Evolutionary conservation across 2,797 vertebrate genomes (phyloP), one percentile per base, ranked within the genome.

Genomic region (Myotis findleyi): DNA sequence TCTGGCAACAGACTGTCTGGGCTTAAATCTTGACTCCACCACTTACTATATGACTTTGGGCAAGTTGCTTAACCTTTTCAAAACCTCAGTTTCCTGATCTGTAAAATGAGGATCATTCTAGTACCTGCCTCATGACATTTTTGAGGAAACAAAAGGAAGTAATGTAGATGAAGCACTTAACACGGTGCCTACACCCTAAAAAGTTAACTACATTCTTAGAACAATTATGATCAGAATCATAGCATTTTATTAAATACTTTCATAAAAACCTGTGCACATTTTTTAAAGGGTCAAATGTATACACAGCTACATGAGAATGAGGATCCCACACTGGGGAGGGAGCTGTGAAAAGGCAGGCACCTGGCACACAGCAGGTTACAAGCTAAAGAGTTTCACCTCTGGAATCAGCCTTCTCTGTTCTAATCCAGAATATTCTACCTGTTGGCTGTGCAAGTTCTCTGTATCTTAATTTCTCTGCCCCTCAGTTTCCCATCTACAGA

Each of bases 61-160:
- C 71, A 83, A 73, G 59, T 71, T 49, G 12, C n/a, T 85, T 68
- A 76, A 36, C 68, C 30, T 21, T 69, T 23, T 41, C 38, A 49
- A 95, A 93, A 44, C 44, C 51, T 79, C 68, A n/a, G 57, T 68
- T 93, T 72, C 64, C 33, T 66, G 71, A 41, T 84, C 84, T 89
- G 2, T 68, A 86, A 93, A 93, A 57, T 12, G 75, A 23, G 81
- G 41, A 75, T 44, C 36, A 57, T 18, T 21, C 62, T 3, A 64
- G 62, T 49, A 75, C 9, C 8, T 11, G 20, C 8, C 55, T 86
- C 53, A 33, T 11, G 3, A 71, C 23, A 41, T 12, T 71, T 23
- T 23, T 86, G 64, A 94, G 75, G 77, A 89, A 95, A 89, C 41
- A 10, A 79, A 41, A 57, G 30, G 33, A 80, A 16, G 20, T 16